Base-by-base conservation (phyloP, 1,140 invertebrate species). In the Nixonia krombeini region DNA sequence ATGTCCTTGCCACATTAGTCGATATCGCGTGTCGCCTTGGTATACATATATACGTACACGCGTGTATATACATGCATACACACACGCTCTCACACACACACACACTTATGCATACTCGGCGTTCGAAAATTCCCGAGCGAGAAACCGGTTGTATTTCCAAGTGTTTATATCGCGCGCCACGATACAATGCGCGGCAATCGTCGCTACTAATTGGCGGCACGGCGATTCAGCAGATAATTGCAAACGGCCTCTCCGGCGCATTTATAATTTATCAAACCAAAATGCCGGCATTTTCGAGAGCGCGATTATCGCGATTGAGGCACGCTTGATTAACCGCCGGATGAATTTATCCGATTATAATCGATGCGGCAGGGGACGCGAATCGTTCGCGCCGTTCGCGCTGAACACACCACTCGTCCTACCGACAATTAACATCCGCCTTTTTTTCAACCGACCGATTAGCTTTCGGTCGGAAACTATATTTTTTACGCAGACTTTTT, bases 321-420 rank as follows among this genome's bases (percentile, higher is more conserved):
- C 37, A 40, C 37, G 37, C 40, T 42, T 12, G 18, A 25, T 42
- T 42, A 40, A 40, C 17, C 37, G 5, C 37, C 4, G 37, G 37
- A 40, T 40, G 37, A 40, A 40, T 40, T 40, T 18, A 40, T 40
- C n/a, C 16, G 7, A 17, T 40, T 40, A n/a, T n/a, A 40, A 40
- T 40, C 29, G 8, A 31, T 31, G 9, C 8, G 29, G 3, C 21
- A 21, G 21, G 6, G 8, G 29, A 31, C 29, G 29, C 29, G 21
- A 21, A 6, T n/a, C n/a, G n/a, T n/a, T n/a, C n/a, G n/a, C n/a
- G n/a, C n/a, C n/a, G n/a, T n/a, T n/a, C n/a, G n/a, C n/a, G n/a
- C n/a, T n/a, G n/a, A n/a, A n/a, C n/a, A n/a, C n/a, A n/a, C n/a
- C n/a, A n/a, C n/a, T n/a, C n/a, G n/a, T n/a, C n/a, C n/a, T n/a